Evolutionary conservation across 2,888 invertebrate species (phyloP).

Genomic region (Leptinotarsa rubiginosa): DNA sequence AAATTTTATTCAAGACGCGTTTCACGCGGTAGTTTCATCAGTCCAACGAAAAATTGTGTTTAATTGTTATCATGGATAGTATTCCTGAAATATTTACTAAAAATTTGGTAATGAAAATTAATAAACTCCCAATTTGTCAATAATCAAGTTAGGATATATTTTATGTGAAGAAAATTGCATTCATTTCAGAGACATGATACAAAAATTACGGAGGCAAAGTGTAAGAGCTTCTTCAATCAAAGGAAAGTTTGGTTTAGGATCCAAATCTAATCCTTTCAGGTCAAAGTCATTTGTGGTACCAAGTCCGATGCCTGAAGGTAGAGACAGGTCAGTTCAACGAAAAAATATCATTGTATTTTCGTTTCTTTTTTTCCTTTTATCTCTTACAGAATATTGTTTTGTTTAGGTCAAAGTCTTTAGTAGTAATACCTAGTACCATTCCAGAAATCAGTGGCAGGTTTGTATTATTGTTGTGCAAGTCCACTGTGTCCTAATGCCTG

Average conservation of each 20-base stretch:
- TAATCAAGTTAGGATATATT: neutral
- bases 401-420: constrained; percentile 49
- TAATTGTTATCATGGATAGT: too few relatives aligned
- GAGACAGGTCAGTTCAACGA: constrained; percentile 54
- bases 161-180: neutral
- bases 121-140: too few relatives aligned
- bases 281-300: constrained; percentile 83
- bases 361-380: constrained; percentile 21
- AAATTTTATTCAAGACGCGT: too few relatives aligned
- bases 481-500: constrained; percentile 13
- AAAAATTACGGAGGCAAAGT: constrained; percentile 86
- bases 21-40: too few relatives aligned
- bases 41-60: too few relatives aligned
- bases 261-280: constrained; percentile 74
- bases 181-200: constrained; percentile 85
- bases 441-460: constrained; percentile 42
- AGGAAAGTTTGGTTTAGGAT: constrained; percentile 80
- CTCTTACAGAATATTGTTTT: constrained; percentile 32
- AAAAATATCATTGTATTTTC: neutral
- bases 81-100: too few relatives aligned
- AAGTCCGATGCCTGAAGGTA: constrained; percentile 74
- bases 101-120: too few relatives aligned
- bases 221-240: constrained; percentile 83
- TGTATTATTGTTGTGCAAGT: constrained; percentile 37
- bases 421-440: constrained; percentile 45